phyloP scores from a whole-genome alignment of 2,888 invertebrate genomes.

The Agapetus fuscipes region DNA sequence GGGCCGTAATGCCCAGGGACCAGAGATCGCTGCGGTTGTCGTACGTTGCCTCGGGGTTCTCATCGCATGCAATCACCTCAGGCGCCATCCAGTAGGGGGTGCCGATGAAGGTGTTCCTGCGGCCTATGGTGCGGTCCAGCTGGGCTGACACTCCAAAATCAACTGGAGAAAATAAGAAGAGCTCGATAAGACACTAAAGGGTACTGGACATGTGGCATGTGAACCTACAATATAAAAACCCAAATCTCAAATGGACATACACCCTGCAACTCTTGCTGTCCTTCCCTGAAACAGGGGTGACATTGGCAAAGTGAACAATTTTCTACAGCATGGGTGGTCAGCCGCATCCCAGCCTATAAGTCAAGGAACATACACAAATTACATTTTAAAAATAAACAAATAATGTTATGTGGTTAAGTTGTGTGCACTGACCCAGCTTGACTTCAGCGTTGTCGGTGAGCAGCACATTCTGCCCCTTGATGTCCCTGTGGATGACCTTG shows the following conservation, averaged over 20 bases:
- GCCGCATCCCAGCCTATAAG: no score
- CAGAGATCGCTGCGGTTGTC: constrained; percentile 92
- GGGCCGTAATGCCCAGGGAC: constrained; percentile 92
- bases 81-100: constrained; percentile 99
- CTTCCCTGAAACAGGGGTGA: no score
- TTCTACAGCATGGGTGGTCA: no score
- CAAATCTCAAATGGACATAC: no score
- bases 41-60: constrained; percentile 99
- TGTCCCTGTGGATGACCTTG: constrained; percentile 99
- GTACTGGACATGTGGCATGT: no score
- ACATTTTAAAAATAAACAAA: no score
- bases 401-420: no score
- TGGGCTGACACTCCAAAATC: constrained; percentile 99
- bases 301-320: no score
- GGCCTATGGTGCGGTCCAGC: constrained; percentile 95
- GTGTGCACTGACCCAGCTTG: constrained; percentile 87
- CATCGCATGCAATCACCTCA: constrained; percentile 99
- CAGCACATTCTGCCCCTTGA: constrained; percentile 98
- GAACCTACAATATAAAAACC: no score
- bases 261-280: no score
- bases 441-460: constrained; percentile 99
- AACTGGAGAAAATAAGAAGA: constrained; percentile 49
- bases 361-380: no score
- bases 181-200: no score
- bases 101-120: constrained; percentile 98